Evolutionary conservation across 2,888 invertebrate genomes (phyloP), one percentile per base, ranked within the genome.

Genomic region (Rhabditophanes sp.): DNA sequence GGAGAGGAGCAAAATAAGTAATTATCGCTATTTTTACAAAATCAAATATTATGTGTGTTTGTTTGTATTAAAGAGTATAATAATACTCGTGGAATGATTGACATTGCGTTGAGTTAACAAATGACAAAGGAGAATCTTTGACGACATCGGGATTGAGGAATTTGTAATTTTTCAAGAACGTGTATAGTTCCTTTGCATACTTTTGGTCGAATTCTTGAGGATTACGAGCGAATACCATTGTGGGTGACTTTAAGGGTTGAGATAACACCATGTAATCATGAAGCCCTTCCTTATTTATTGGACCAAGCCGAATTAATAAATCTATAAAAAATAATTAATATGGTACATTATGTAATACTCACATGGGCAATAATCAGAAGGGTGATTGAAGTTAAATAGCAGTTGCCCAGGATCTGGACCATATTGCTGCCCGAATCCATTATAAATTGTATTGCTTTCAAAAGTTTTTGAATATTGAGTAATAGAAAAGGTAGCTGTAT

Each of bases 401-500:
- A 57, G 23, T 12, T 51, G 41, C 14, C 58, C 59, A 7, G 62
- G 54, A 25, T 62, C 62, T 2, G 59, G 55, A n/a, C 62, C 62
- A n/a, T 42, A 34, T 39, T 54, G 50, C 7, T 37, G 39, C 16
- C 56, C 62, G 34, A 44, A 49, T 3, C 58, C 62, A 22, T 51
- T 44, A 21, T 44, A 35, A 3, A 48, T 41, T 7, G 46, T 37
- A 8, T 43, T 39, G 14, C 45, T 33, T 12, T 46, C 41, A 19
- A 37, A 33, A n/a, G 34, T 15, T 11, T 43, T 29, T 6, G 48
- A 45, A 32, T 59, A 52, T 26, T 51, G 50, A 15, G 33, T 30
- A 0, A 44, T 38, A 8, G 57, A 42, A 34, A 59, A 61, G 6
- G 48, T 45, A 4, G 63, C 50, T 9, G 53, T 46, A 43, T 45